A percentile compares a stretch with the other conserved stretches of the same genome.
Evolutionary conservation across 2,113 vertebrate genomes (phyloP).

Genomic region (Nasalis larvatus): DNA sequence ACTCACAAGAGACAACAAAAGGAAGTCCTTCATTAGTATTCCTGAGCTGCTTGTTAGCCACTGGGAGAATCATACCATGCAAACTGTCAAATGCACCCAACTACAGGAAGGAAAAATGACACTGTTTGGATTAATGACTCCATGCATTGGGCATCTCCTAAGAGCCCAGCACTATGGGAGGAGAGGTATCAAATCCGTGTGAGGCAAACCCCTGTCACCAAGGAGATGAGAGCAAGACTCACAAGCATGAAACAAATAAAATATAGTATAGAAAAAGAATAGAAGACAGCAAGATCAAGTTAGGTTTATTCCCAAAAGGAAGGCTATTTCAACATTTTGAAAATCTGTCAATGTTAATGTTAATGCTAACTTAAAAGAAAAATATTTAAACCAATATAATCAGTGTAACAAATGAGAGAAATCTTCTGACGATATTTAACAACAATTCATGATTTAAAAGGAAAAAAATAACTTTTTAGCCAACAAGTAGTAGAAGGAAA

Average conservation of each 20-base stretch:
- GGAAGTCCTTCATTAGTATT: slow-evolving; percentile 74
- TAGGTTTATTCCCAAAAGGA: not conserved
- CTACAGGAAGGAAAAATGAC: not conserved
- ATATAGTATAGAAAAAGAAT: not conserved
- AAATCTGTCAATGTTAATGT: not conserved
- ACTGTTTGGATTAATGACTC: not conserved
- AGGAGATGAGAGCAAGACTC: not conserved
- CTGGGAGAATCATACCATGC: not conserved
- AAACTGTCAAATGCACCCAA: not conserved
- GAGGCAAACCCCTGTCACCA: not conserved
- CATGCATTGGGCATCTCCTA: not conserved
- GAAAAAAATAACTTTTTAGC: not conserved
- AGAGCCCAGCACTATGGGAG: not conserved
- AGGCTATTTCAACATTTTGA: not conserved
- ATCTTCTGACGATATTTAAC: not conserved
- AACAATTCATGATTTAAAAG: not conserved
- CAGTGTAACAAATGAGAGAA: not conserved
- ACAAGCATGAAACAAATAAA: not conserved
- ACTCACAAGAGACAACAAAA: slow-evolving; percentile 68
- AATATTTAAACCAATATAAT: not conserved
- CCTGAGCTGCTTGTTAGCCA: slow-evolving; percentile 53
- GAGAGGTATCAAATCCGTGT: not conserved
- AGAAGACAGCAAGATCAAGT: not conserved
- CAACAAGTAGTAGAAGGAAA: not conserved
- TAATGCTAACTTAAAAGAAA: not conserved